A percentile compares a stretch with the other conserved stretches of the same genome.
Evolutionary conservation across 2,113 vertebrate genomes (phyloP).

Genomic region (Alexandromys fortis): DNA sequence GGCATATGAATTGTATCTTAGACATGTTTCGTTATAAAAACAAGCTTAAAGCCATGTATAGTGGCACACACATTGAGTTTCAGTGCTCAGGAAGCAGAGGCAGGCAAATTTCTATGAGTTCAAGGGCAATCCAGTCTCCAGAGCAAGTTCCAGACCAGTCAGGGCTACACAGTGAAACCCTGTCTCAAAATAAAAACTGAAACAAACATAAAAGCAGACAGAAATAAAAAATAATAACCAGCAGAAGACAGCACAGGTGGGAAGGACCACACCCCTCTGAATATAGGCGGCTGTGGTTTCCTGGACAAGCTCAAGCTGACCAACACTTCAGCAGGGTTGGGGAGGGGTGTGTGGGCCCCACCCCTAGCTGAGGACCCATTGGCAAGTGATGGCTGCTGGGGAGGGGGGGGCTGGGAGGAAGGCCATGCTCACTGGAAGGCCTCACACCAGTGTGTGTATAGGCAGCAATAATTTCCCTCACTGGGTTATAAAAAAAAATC

Average conservation of each 20-base stretch:
- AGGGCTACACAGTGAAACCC: background rate
- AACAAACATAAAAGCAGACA: background rate
- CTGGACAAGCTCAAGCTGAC: background rate
- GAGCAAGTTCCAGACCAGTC: background rate
- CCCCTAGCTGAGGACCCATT: background rate
- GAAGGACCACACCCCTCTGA: too few relatives aligned
- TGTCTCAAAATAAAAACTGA: background rate
- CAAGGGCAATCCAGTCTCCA: background rate
- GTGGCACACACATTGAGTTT: background rate
- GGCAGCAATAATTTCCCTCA: background rate
- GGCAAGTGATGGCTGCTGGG: background rate
- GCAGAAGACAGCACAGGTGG: background rate
- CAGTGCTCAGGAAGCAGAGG: background rate
- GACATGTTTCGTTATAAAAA: background rate
- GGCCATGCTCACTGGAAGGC: background rate
- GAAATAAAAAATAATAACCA: conserved; percentile 7
- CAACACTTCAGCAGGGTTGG: background rate
- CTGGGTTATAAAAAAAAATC: background rate
- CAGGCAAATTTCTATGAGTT: background rate
- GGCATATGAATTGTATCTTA: background rate
- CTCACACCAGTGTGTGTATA: background rate
- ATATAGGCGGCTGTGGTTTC: too few relatives aligned
- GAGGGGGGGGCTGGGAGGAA: background rate
- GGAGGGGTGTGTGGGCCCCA: too few relatives aligned
- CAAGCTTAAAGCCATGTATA: background rate